Evolutionary conservation across 1,140 invertebrate species (phyloP).

Genomic region (Ylistrum balloti): DNA sequence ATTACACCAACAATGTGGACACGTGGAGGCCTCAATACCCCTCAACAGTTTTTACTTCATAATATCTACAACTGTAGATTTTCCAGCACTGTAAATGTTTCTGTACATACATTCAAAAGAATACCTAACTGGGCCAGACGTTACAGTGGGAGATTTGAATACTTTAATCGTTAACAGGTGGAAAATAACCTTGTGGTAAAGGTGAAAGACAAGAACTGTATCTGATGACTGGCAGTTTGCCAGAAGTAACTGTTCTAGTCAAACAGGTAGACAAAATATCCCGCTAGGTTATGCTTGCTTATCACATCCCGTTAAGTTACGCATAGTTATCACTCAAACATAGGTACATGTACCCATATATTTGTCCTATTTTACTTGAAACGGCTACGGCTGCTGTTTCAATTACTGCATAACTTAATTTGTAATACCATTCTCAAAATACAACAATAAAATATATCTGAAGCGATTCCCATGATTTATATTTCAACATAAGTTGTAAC

Average conservation of each 20-base stretch:
- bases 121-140: not conserved
- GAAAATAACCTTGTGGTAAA: slow-evolving; percentile 17
- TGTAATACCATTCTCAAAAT: no score
- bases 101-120: not conserved
- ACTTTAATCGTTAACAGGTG: slow-evolving; percentile 15
- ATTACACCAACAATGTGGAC: no score
- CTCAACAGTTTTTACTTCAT: no score
- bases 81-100: not conserved
- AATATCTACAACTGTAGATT: not conserved
- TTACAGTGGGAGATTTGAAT: not conserved
- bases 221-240: not conserved
- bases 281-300: not conserved
- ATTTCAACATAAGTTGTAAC: no score
- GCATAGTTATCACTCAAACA: not conserved
- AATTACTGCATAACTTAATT: no score
- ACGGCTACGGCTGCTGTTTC: not conserved
- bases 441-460: no score
- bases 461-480: no score
- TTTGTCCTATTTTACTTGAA: not conserved
- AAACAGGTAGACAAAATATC: slow-evolving; percentile 22
- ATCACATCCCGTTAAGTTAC: no score
- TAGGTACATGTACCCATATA: not conserved
- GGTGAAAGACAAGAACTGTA: not conserved
- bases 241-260: not conserved
- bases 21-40: no score